These are phyloP conservation scores for Apteryx mantelli DNA, from an alignment of 2,113 vertebrate species.

Conservation along the genomic window DNA sequence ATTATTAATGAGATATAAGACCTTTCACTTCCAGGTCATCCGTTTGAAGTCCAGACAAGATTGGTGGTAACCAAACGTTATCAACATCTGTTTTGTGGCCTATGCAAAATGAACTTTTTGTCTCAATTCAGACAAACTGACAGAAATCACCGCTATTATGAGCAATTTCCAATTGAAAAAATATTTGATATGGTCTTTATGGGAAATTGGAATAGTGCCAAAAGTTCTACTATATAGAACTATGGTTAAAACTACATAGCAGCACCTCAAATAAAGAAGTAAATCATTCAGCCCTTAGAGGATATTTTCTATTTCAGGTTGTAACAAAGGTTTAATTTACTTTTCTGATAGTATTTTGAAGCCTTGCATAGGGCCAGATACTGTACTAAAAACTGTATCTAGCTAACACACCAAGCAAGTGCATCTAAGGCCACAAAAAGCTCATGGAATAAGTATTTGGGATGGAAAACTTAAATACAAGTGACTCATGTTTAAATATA, in stretches of 20 bases:
- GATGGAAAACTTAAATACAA: background rate
- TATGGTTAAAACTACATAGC: background rate
- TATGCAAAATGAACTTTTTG: slow-evolving; percentile 35
- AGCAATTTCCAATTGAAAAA: slow-evolving; percentile 3
- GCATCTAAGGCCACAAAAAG: background rate
- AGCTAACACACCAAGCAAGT: background rate
- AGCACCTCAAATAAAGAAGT: background rate
- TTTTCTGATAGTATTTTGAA: slow-evolving; percentile 49
- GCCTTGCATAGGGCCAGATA: background rate
- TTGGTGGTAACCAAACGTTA: slow-evolving; percentile 15
- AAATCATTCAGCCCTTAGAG: background rate
- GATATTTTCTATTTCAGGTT: slow-evolving; percentile 26
- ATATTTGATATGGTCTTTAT: background rate
- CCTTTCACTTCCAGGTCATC: slow-evolving; percentile 65
- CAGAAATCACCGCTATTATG: background rate
- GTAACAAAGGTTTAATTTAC: slow-evolving; percentile 50
- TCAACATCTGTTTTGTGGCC: slow-evolving; percentile 51
- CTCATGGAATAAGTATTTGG: background rate
- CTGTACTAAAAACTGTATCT: slow-evolving; percentile 1
- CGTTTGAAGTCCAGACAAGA: slow-evolving; percentile 57
- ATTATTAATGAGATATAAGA: slow-evolving; percentile 66
- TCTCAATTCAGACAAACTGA: slow-evolving; percentile 8
- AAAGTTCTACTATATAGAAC: background rate
- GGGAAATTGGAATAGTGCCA: background rate
- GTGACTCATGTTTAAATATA: background rate